phyloP scores from a whole-genome alignment of 2,113 vertebrate species.

The Panthera tigris region DNA sequence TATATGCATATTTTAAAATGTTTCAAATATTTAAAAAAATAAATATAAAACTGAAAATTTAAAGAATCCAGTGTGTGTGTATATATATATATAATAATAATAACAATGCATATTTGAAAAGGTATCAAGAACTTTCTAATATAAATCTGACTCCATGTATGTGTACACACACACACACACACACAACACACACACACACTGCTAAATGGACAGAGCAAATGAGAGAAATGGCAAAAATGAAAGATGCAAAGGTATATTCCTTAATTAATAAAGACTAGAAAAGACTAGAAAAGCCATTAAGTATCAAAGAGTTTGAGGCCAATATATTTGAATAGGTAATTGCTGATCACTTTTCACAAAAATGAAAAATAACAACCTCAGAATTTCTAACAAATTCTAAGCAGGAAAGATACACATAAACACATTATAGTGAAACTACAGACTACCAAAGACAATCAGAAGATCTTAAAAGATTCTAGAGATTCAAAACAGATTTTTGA shows the following conservation, averaged over 20 bases:
- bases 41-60: neutral
- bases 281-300: neutral
- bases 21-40: neutral
- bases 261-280: neutral
- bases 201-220: neutral
- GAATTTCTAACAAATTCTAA: neutral
- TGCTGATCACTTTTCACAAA: neutral
- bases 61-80: neutral
- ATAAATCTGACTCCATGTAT: neutral
- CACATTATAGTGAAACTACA: neutral
- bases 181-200: neutral
- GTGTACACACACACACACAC: too few relatives aligned
- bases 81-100: neutral
- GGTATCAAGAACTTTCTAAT: neutral
- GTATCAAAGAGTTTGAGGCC: neutral
- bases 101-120: neutral
- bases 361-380: neutral
- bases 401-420: neutral
- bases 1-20: neutral
- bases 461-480: neutral
- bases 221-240: neutral
- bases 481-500: neutral
- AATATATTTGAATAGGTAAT: neutral
- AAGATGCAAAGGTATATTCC: neutral
- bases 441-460: neutral